Evolutionary conservation across 1,140 invertebrate species (phyloP).

Genomic region (Scylla paramamosain): DNA sequence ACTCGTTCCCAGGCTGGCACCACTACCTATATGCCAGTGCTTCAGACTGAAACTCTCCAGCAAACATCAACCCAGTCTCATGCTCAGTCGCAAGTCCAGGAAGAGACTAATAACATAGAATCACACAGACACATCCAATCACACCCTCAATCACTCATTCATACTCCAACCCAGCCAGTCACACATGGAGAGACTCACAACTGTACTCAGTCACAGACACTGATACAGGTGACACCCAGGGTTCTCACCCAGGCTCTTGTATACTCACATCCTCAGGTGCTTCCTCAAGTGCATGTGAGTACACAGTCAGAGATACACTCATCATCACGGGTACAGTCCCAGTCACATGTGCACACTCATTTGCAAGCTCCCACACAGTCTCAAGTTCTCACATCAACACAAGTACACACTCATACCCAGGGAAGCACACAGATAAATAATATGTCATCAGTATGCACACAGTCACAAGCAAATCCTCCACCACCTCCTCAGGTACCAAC

Average conservation of each 20-base stretch:
- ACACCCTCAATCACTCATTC: constrained; percentile 31
- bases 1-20: constrained; percentile 37
- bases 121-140: constrained; percentile 44
- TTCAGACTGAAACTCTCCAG: constrained; percentile 38
- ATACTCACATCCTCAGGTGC: constrained; percentile 59
- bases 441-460: not conserved
- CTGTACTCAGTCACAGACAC: constrained; percentile 33
- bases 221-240: constrained; percentile 44
- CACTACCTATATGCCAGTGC: constrained; percentile 29
- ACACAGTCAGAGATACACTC: constrained; percentile 58
- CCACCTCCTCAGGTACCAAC: constrained; percentile 43
- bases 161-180: not conserved
- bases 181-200: constrained; percentile 32
- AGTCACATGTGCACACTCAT: constrained; percentile 47
- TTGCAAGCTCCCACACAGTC: constrained; percentile 29
- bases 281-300: not conserved
- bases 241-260: constrained; percentile 48
- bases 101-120: constrained; percentile 8
- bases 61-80: constrained; percentile 30
- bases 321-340: constrained; percentile 39
- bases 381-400: not conserved
- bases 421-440: not conserved
- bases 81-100: constrained; percentile 58
- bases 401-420: constrained; percentile 37
- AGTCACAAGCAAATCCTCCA: constrained; percentile 12